These are phyloP conservation scores for Thysanoteuthis rhombus DNA, from an alignment of 2,888 invertebrate genomes.

Conservation along the genomic window DNA sequence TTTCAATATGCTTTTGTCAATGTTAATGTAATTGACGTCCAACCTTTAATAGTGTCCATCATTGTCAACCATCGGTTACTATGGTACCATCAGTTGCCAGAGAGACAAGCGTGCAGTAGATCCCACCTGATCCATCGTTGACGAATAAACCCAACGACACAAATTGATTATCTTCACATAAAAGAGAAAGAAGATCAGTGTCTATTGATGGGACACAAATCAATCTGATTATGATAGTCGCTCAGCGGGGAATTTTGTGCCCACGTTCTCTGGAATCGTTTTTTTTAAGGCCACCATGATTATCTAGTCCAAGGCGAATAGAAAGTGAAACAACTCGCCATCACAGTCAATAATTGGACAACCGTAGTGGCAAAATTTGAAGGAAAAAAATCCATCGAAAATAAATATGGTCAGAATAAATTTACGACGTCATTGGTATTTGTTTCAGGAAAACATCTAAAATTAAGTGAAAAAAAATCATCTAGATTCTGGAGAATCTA, in stretches of 20 bases:
- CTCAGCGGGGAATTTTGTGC: not conserved
- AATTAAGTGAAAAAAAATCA: too few species aligned
- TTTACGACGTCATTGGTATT: too few species aligned
- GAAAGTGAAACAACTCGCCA: too few species aligned
- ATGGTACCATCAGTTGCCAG: not conserved
- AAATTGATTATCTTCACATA: not conserved
- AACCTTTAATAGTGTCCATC: not conserved
- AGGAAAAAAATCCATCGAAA: too few species aligned
- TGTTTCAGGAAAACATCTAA: too few species aligned
- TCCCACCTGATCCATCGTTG: not conserved
- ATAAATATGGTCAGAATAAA: too few species aligned
- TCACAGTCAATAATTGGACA: too few species aligned
- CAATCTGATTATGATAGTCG: not conserved
- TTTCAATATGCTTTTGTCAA: not conserved
- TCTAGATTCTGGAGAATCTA: too few species aligned
- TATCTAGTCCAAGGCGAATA: too few species aligned
- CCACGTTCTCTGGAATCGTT: not conserved
- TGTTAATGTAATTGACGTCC: not conserved
- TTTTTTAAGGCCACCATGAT: too few species aligned
- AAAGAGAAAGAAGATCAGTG: not conserved
- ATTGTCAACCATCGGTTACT: not conserved
- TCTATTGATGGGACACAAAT: not conserved
- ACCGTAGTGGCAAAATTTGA: too few species aligned
- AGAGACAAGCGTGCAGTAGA: not conserved
- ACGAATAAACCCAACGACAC: not conserved